Base-by-base conservation (phyloP, 2,797 vertebrate species). In the Sparidentex hasta region DNA sequence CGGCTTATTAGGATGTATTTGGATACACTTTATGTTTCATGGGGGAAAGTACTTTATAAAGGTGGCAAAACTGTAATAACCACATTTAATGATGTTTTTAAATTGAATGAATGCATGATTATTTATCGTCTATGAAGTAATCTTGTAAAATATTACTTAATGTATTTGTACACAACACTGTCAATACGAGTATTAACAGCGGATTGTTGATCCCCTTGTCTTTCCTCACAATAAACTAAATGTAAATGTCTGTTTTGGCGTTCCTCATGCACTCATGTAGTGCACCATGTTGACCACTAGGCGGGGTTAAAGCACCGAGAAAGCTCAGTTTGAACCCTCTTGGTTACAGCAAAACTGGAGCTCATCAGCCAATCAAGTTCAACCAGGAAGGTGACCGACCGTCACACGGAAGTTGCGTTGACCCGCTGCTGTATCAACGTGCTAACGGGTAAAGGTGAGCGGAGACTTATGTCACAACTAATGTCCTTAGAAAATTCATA, bases 381-480 rank as follows among this genome's bases (percentile, higher is more conserved):
- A 61, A 87, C 11, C 76, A 71, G 79, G 84, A 88, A 80, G 73
- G 0, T 41, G 0, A 7, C 16, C 0, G 7, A 38, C 16, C 0
- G 6, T 25, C 4, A 27, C 9, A 2, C 85, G 90, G 90, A 94
- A 75, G 11, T 88, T 43, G 0, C 84, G 84, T 87, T 1, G 1
- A 7, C 20, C 5, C 18, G 12, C 46, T 16, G 57, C 72, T 18
- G 74, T 61, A 0, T 13, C 68, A 82, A 52, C 59, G 88, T 88
- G 87, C 71, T 62, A 78, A 46, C 76, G 0, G 33, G 29, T 67
- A 72, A 78, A 93, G 93, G 92, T 93, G 87, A 93, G 90, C 78
- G 11, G 13, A 70, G 29, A 25, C 25, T 43, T 25, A 57, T 14
- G 21, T 74, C 51, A 67, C 43, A 18, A 62, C 11, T 1, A 4